Percentiles rank a stretch among this genome's conserved stretches.
phyloP scores from a whole-genome alignment of 2,888 invertebrate genomes.

The Phasia obesa region DNA sequence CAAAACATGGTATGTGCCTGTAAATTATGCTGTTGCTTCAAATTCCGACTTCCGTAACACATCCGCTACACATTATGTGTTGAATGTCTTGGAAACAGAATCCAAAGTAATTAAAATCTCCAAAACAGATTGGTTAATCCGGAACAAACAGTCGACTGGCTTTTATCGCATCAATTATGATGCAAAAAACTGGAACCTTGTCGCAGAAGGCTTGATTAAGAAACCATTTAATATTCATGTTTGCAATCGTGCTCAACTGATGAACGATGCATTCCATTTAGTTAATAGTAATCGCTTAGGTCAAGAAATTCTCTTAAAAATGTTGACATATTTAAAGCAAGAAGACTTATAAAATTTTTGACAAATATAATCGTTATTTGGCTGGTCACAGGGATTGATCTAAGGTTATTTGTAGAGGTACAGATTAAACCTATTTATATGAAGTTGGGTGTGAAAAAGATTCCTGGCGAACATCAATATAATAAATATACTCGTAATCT shows the following conservation, averaged over 20 bases:
- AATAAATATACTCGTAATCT: slow-evolving; percentile 76
- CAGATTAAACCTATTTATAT: slow-evolving; percentile 76
- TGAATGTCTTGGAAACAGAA: slow-evolving; percentile 48
- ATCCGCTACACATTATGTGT: slow-evolving; percentile 76
- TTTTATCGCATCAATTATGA: slow-evolving; percentile 89
- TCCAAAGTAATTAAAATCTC: slow-evolving; percentile 58
- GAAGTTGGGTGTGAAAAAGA: slow-evolving; percentile 78
- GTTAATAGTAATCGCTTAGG: slow-evolving; percentile 73
- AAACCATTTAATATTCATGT: slow-evolving; percentile 87
- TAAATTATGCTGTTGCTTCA: slow-evolving; percentile 77
- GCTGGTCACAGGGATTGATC: slow-evolving; percentile 73
- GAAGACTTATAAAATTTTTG: slow-evolving; percentile 76
- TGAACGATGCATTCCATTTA: slow-evolving; percentile 88
- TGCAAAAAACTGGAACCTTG: slow-evolving; percentile 85
- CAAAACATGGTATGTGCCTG: slow-evolving; percentile 78
- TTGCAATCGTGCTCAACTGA: slow-evolving; percentile 91
- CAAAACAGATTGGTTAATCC: slow-evolving; percentile 77
- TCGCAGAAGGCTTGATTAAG: slow-evolving; percentile 85
- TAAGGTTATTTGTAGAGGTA: slow-evolving; percentile 74
- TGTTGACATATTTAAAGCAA: slow-evolving; percentile 77
- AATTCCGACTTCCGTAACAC: slow-evolving; percentile 78
- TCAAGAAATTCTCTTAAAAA: slow-evolving; percentile 74
- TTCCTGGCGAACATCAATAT: slow-evolving; percentile 77
- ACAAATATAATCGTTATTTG: slow-evolving; percentile 75
- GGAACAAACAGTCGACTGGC: slow-evolving; percentile 80